Evolutionary conservation across 64 coral and sea anemone genomes (phyloP).

Genomic region (Catalaphyllia jardinei): DNA sequence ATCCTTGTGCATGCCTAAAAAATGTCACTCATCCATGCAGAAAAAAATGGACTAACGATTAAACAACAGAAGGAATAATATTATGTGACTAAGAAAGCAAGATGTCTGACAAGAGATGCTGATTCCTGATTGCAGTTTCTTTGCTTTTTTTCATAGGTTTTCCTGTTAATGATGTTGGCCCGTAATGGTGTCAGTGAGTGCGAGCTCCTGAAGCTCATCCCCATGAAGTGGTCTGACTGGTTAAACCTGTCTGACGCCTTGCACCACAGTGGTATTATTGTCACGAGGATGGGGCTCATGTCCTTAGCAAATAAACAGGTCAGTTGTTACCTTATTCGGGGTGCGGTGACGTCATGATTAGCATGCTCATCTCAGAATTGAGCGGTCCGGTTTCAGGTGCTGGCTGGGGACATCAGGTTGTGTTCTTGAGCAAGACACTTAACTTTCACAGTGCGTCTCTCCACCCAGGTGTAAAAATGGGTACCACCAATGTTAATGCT

Average conservation of each 20-base stretch:
- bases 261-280: slow-evolving; percentile 54
- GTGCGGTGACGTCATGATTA: neutral
- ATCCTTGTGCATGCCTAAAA: too few relatives aligned
- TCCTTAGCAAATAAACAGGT: slow-evolving; percentile 78
- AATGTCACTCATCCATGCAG: too few relatives aligned
- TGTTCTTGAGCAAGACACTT: too few relatives aligned
- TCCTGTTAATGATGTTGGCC: slow-evolving; percentile 58
- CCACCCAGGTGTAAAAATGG: too few relatives aligned
- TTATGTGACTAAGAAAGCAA: too few relatives aligned
- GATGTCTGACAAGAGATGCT: too few relatives aligned
- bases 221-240: slow-evolving; percentile 84
- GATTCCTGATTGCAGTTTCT: neutral
- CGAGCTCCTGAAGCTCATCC: slow-evolving; percentile 73
- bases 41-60: too few relatives aligned
- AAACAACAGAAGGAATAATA: too few relatives aligned
- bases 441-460: too few relatives aligned
- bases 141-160: slow-evolving; percentile 48
- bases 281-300: slow-evolving; percentile 54
- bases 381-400: too few relatives aligned
- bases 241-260: slow-evolving; percentile 49
- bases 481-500: too few relatives aligned
- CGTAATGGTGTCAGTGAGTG: slow-evolving; percentile 87
- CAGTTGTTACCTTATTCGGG: neutral
- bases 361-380: neutral
- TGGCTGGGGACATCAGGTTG: too few relatives aligned